Conservation (phyloP, 2,113 vertebrate genomes). For the Capreolus pygargus region DNA sequence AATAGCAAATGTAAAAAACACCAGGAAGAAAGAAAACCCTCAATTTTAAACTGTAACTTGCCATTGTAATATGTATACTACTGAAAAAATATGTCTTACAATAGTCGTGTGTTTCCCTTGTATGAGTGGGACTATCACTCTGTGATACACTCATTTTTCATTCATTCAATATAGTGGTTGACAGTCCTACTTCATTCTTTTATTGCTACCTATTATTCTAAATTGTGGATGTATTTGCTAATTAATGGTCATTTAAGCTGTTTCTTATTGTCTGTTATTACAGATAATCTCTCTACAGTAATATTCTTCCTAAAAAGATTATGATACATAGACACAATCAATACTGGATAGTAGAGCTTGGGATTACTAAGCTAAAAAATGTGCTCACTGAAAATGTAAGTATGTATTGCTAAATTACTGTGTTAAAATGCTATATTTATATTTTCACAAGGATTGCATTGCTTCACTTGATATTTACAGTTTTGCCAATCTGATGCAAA, state of each 20-base stretch:
- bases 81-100: not conserved
- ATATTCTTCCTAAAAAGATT: not conserved
- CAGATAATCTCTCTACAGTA: not conserved
- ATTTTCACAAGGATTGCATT: not conserved
- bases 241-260: not conserved
- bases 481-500: not conserved
- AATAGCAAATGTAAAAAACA: not conserved
- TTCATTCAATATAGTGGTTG: not conserved
- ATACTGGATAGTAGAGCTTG: not conserved
- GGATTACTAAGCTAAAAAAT: not conserved
- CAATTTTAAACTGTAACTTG: not conserved
- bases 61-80: not conserved
- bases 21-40: not conserved
- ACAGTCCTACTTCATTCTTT: not conserved
- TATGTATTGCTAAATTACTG: not conserved
- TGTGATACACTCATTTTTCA: not conserved
- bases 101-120: not conserved
- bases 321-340: not conserved
- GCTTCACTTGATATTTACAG: not conserved
- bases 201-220: not conserved
- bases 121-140: not conserved
- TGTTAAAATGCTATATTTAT: not conserved
- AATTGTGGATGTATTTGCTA: not conserved
- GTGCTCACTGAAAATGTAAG: not conserved
- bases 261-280: not conserved